These are phyloP conservation scores for Danio aesculapii DNA, from an alignment of 2,797 vertebrate genomes.

Conservation along the genomic window DNA sequence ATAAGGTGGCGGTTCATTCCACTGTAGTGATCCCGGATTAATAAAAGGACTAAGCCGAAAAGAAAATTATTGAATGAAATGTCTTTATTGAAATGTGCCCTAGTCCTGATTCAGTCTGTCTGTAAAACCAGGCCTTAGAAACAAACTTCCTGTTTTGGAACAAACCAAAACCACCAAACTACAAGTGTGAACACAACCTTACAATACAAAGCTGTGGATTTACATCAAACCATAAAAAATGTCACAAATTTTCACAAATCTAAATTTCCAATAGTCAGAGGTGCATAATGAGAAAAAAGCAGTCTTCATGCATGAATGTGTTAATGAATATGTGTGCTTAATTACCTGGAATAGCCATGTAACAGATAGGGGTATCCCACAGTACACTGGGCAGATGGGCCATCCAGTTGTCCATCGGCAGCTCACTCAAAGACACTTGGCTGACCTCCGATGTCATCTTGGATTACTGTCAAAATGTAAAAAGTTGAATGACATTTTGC, in stretches of 20 bases:
- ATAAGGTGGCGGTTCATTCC: too few relatives aligned
- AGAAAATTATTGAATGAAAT: too few relatives aligned
- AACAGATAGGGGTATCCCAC: slow-evolving; percentile 87
- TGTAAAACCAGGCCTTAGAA: too few relatives aligned
- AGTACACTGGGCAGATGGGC: slow-evolving; percentile 79
- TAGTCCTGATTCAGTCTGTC: too few relatives aligned
- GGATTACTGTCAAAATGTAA: slow-evolving; percentile 41
- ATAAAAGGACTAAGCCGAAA: too few relatives aligned
- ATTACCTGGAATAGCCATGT: slow-evolving; percentile 91
- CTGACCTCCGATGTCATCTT: slow-evolving; percentile 67
- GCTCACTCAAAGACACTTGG: slow-evolving; percentile 64
- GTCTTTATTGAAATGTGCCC: too few relatives aligned
- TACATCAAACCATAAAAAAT: not conserved
- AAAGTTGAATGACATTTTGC: not conserved
- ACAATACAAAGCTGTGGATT: not conserved
- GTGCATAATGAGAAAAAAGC: not conserved
- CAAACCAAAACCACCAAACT: too few relatives aligned
- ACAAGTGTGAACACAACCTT: not conserved
- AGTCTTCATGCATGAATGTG: not conserved
- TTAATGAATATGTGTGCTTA: not conserved
- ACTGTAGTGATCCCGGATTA: too few relatives aligned
- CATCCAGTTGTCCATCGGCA: slow-evolving; percentile 89
- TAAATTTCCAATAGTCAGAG: not conserved
- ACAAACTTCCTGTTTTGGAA: too few relatives aligned
- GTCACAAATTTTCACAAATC: not conserved